Base-by-base conservation (phyloP, 2,113 vertebrate species). In the Rhagologus leucostigma region DNA sequence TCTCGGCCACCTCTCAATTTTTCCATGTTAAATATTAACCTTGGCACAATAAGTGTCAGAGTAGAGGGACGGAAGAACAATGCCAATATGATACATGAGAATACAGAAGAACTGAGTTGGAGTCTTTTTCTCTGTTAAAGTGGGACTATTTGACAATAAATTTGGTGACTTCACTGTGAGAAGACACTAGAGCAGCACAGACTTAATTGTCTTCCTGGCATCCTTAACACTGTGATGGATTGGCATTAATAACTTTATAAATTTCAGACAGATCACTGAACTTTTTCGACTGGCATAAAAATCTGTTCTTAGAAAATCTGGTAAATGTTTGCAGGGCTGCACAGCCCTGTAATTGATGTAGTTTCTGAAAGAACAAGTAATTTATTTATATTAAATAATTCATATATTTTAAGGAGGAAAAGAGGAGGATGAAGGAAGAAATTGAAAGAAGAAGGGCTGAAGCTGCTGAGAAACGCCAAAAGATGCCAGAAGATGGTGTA, bases 391-490 rank as follows among this genome's bases (percentile, higher is more conserved):
- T 44, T 6, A 44, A 44, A 44, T 44, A 44, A 15, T 47, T 78
- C 1, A 1, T 89, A 33, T 52, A 84, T 81, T 93, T 63, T 86
- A 95, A 99, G 99, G 99, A 99, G 91, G 99, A 99, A 87, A 99
- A 99, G 98, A 99, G 98, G 96, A 99, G 98, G 94, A 98, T 99
- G 98, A 99, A 99, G 91, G 99, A 99, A 96, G 99, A 99, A 95
- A 99, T 99, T 6, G 99, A 99, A 95, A 98, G 97, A 97, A 98
- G 99, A 98, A 98, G 99, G 95, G 99, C 99, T 3, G 99, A 99
- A 97, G 99, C 99, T 37, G 99, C 99, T 11, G 99, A 99, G 97
- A 99, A 99, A 97, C 99, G 99, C 65, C 99, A 99, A 69, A 99
- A 99, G 96, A 98, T 98, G 68, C 98, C 98, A 30, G 99, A 99